A percentile compares a stretch with the other conserved stretches of the same genome.
Conservation (phyloP, 2,797 vertebrate genomes). For the Hypotaenidia philippensis region DNA sequence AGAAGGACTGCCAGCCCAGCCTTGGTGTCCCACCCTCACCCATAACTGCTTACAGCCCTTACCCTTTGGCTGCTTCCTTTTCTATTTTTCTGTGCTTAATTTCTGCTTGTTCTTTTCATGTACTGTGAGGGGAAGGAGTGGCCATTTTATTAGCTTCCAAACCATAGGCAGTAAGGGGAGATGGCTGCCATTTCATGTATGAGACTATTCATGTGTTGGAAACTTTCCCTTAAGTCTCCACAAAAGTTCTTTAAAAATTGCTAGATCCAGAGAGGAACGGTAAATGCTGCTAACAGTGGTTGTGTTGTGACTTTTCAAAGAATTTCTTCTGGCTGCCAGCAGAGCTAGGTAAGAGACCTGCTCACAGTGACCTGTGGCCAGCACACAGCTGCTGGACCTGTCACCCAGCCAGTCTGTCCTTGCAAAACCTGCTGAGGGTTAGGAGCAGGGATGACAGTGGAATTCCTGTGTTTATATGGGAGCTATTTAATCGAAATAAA, state of each 20-base stretch:
- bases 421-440: conserved; percentile 57
- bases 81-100: not conserved
- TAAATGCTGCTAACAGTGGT: not conserved
- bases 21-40: rapidly evolving
- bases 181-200: not conserved
- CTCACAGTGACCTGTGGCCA: not conserved
- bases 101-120: not conserved
- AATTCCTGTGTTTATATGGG: conserved; percentile 81
- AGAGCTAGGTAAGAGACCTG: not conserved
- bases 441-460: conserved; percentile 57
- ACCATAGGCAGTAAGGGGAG: not conserved
- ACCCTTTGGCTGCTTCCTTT: not conserved
- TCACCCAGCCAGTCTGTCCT: conserved; percentile 50
- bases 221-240: not conserved
- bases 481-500: conserved; percentile 75
- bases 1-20: not conserved
- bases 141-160: not conserved
- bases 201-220: rapidly evolving
- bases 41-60: rapidly evolving
- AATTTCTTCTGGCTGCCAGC: not conserved
- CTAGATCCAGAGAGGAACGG: not conserved
- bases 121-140: rapidly evolving
- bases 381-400: not conserved
- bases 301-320: not conserved
- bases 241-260: not conserved